Conservation (phyloP, 2,113 vertebrate genomes). For the Myxocyprinus asiaticus region DNA sequence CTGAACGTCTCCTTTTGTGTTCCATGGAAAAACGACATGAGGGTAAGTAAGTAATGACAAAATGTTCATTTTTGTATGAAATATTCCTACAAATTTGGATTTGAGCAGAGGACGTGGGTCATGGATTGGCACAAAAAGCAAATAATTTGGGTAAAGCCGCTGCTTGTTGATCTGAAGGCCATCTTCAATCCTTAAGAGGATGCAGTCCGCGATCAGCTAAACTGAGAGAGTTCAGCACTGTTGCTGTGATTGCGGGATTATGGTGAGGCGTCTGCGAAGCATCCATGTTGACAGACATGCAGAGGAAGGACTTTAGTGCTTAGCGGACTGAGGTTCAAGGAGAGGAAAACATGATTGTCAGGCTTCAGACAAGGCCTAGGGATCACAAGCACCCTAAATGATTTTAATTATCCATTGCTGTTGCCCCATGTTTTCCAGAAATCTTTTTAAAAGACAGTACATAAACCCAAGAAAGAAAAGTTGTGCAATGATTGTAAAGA, state of each 20-base stretch:
- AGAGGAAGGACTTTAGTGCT: constrained; percentile 49
- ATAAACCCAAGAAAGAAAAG: neutral
- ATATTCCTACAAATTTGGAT: neutral
- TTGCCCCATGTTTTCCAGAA: neutral
- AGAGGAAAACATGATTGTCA: constrained; percentile 60
- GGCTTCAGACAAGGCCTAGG: constrained; percentile 52
- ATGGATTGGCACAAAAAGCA: neutral
- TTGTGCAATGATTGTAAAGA: neutral
- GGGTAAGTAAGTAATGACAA: neutral
- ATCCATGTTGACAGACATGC: constrained; percentile 59
- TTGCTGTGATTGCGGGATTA: constrained; percentile 40
- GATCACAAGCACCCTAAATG: constrained; percentile 46
- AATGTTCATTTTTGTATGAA: neutral
- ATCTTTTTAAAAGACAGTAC: neutral
- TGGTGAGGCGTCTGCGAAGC: constrained; percentile 33
- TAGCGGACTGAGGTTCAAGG: constrained; percentile 51
- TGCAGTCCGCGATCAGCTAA: constrained; percentile 18
- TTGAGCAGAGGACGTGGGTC: neutral
- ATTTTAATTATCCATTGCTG: constrained; percentile 30
- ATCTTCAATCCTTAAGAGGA: constrained; percentile 11
- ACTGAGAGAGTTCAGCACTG: neutral
- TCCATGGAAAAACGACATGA: neutral
- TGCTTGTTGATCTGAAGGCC: constrained; percentile 19
- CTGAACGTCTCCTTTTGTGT: too few relatives aligned
- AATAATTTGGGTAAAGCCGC: constrained; percentile 5